Conservation (phyloP, 2,113 vertebrate genomes). For the Athene cunicularia region DNA sequence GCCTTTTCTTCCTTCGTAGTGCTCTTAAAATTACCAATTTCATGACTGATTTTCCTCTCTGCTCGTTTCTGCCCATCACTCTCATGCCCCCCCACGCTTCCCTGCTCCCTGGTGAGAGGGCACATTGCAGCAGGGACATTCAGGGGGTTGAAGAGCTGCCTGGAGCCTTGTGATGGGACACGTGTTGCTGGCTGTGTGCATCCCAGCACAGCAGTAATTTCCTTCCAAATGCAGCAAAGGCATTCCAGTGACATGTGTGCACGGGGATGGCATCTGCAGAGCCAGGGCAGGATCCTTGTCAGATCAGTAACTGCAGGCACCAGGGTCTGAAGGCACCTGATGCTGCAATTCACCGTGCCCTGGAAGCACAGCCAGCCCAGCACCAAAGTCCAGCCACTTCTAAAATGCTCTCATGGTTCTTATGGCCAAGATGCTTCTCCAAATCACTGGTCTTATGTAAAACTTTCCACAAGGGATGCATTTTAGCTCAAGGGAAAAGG, state of each 20-base stretch:
- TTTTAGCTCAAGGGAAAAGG: background rate
- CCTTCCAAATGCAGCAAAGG: background rate
- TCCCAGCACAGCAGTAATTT: background rate
- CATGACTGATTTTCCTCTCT: slow-evolving; percentile 8
- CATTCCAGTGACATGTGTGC: accelerated
- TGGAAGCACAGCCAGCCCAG: background rate
- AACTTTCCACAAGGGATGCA: background rate
- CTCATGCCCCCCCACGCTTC: background rate
- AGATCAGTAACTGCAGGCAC: background rate
- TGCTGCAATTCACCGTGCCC: background rate
- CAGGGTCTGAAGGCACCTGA: background rate
- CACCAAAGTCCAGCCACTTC: background rate
- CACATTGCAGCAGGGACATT: background rate
- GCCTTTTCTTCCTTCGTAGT: background rate
- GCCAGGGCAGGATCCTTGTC: too few species aligned
- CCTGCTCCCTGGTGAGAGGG: background rate
- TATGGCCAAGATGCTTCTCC: background rate
- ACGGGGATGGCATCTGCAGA: background rate
- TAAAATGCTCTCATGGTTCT: background rate
- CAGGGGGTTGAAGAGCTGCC: background rate
- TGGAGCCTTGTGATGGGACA: background rate
- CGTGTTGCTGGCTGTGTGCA: accelerated
- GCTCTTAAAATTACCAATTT: slow-evolving; percentile 33
- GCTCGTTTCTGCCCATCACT: background rate
- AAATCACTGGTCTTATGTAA: background rate